These are phyloP conservation scores for Stenchaetothrips biformis DNA, from an alignment of 2,888 invertebrate genomes.

Conservation along the genomic window DNA sequence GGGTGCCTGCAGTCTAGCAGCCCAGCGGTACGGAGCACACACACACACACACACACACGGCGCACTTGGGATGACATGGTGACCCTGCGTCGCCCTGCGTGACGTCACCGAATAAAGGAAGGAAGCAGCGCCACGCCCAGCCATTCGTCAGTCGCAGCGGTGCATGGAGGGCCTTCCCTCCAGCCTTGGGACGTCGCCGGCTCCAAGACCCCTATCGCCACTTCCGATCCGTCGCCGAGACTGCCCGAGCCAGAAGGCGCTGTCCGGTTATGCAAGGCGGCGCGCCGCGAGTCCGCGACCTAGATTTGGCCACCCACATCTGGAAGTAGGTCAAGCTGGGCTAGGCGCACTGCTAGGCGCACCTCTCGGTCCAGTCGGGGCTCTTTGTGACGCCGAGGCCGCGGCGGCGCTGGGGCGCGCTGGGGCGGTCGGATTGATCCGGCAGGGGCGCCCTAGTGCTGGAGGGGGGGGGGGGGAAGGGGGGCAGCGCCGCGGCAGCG, in stretches of 20 bases:
- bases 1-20: too few species aligned
- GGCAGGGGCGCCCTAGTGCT: not conserved
- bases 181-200: not conserved
- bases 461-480: not conserved
- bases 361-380: too few species aligned
- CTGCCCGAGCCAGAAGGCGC: not conserved
- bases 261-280: not conserved
- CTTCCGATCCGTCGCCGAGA: too few species aligned
- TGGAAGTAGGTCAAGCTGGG: not conserved
- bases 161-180: not conserved
- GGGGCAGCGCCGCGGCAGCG: not conserved
- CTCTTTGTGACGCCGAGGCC: too few species aligned
- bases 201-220: not conserved
- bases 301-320: constrained; percentile 7
- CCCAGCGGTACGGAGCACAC: too few species aligned
- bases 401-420: too few species aligned
- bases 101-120: too few species aligned
- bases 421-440: not conserved
- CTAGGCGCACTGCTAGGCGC: too few species aligned
- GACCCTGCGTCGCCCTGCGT: too few species aligned
- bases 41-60: too few species aligned
- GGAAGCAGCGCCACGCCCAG: not conserved
- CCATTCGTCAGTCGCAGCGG: not conserved
- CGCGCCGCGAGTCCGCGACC: not conserved
- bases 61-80: too few species aligned